Evolutionary conservation across 2,113 vertebrate genomes (phyloP).

Genomic region (Periophthalmus modestus): DNA sequence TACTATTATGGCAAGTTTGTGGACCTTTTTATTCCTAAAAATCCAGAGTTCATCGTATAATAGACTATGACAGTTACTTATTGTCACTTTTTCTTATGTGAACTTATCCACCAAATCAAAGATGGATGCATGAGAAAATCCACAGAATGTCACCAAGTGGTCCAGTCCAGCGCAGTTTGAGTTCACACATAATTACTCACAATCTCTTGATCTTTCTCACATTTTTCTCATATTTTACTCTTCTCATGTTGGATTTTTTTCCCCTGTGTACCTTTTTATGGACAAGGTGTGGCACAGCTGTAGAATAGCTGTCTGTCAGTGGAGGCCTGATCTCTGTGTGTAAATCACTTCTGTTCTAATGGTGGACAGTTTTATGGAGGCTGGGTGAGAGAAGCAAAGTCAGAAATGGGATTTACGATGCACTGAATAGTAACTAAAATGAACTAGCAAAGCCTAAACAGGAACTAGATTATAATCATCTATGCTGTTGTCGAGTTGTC

Average conservation of each 20-base stretch:
- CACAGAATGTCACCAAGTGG: conserved; percentile 11
- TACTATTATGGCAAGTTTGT: too few species aligned
- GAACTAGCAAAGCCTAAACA: not conserved
- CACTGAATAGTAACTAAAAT: not conserved
- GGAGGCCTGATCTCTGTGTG: not conserved
- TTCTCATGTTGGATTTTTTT: not conserved
- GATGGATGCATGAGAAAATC: conserved; percentile 31
- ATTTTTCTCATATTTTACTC: not conserved
- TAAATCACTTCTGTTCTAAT: not conserved
- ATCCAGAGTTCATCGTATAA: too few species aligned
- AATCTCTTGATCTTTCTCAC: not conserved
- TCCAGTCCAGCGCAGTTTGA: not conserved
- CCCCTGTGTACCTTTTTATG: not conserved
- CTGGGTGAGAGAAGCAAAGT: not conserved
- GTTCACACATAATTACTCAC: conserved; percentile 4
- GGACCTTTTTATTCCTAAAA: too few species aligned
- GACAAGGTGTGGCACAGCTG: conserved; percentile 17
- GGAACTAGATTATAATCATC: too few species aligned
- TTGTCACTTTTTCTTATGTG: not conserved
- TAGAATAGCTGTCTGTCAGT: not conserved
- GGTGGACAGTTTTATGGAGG: not conserved
- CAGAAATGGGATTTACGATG: not conserved
- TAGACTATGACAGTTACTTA: too few species aligned
- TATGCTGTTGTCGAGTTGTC: too few species aligned
- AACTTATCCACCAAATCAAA: not conserved